A percentile compares a stretch with the other conserved stretches of the same genome.
Evolutionary conservation across 2,888 invertebrate species (phyloP).

Genomic region (Auanema sp.): DNA sequence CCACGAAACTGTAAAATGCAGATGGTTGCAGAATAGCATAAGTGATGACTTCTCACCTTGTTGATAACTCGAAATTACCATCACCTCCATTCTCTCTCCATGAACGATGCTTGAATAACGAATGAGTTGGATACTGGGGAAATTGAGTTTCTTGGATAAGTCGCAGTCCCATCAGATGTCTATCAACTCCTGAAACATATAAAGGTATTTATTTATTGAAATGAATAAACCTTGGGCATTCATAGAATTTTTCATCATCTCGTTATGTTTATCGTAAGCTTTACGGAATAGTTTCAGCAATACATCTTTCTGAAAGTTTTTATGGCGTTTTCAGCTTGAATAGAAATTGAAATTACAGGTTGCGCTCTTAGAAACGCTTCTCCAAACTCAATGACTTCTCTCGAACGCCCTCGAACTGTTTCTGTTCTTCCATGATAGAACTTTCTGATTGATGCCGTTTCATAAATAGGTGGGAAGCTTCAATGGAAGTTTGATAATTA

Average conservation of each 20-base stretch:
- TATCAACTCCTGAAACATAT: conserved; percentile 22
- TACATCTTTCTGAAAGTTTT: conserved; percentile 19
- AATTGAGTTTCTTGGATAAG: conserved; percentile 8
- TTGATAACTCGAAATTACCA: conserved; percentile 35
- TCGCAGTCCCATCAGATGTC: conserved; percentile 34
- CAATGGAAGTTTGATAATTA: conserved; percentile 12
- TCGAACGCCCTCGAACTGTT: conserved; percentile 72
- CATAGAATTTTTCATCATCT: conserved; percentile 30
- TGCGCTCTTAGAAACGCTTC: conserved; percentile 20
- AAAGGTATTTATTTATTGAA: not conserved
- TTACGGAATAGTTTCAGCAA: conserved; percentile 24
- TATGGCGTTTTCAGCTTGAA: not conserved
- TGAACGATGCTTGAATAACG: conserved; percentile 16
- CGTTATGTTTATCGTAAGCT: conserved; percentile 39
- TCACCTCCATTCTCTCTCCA: conserved; percentile 29
- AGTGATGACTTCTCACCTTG: conserved; percentile 36
- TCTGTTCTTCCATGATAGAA: conserved; percentile 74
- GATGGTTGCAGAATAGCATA: too few species aligned
- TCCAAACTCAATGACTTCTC: conserved; percentile 64
- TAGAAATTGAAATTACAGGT: conserved; percentile 13
- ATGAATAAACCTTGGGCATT: conserved; percentile 23
- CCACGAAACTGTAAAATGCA: conserved; percentile 34
- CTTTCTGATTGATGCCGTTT: conserved; percentile 72
- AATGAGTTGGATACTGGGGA: conserved; percentile 3
- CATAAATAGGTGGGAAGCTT: conserved; percentile 72